Evolutionary conservation across 2,797 vertebrate species (phyloP).

Genomic region (Sebastes aleutianus): DNA sequence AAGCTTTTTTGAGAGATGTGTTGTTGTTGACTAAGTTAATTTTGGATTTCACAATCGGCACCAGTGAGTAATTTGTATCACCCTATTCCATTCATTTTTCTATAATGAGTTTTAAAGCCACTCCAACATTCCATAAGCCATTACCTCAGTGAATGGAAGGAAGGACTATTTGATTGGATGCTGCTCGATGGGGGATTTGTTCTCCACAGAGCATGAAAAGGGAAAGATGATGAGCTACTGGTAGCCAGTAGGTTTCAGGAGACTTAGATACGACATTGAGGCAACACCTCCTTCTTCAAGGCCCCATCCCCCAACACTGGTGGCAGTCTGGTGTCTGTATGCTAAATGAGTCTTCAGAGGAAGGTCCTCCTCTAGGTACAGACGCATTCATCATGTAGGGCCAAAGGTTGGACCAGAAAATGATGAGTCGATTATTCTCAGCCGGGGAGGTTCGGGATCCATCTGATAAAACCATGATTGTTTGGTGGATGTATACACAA

Average conservation of each 20-base stretch:
- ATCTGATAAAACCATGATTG: conserved; percentile 13
- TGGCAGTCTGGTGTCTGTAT: conserved; percentile 57
- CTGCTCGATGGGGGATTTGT: background rate
- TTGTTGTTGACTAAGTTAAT: conserved; percentile 19
- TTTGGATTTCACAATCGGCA: conserved; percentile 1
- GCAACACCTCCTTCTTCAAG: conserved; percentile 9
- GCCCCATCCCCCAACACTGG: conserved; percentile 61
- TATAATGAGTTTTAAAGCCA: conserved; percentile 28
- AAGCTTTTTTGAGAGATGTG: background rate
- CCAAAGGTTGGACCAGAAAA: conserved; percentile 58
- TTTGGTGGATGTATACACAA: background rate
- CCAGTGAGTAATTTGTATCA: conserved; percentile 7
- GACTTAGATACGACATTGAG: conserved; percentile 46
- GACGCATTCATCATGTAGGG: conserved; percentile 71
- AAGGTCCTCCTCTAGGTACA: conserved; percentile 46
- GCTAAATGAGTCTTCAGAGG: conserved; percentile 57
- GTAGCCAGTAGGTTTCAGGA: conserved; percentile 5
- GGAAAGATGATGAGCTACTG: background rate
- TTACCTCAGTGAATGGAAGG: conserved; percentile 13
- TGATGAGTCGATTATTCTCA: conserved; percentile 67
- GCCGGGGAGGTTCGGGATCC: background rate
- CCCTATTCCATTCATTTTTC: background rate
- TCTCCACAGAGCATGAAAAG: conserved; percentile 15
- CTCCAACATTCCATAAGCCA: background rate
- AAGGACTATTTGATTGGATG: background rate